These are phyloP conservation scores for Lagorchestes hirsutus DNA, from an alignment of 2,797 vertebrate genomes.

Conservation along the genomic window DNA sequence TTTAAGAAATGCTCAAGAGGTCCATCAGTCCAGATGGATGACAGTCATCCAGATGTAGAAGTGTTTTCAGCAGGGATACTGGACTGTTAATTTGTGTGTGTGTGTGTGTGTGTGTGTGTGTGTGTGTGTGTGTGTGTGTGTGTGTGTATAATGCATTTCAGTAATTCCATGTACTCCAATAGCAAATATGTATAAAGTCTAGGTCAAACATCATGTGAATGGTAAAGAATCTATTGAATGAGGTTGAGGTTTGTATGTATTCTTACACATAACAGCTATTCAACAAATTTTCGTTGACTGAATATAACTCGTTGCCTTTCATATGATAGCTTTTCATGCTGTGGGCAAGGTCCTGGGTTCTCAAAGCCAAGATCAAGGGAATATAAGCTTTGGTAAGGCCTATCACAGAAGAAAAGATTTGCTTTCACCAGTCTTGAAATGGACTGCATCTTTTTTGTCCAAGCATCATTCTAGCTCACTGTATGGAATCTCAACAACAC, in stretches of 20 bases:
- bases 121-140: not conserved
- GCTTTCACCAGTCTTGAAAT: not conserved
- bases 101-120: not conserved
- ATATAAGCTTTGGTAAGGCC: not conserved
- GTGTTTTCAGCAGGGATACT: not conserved
- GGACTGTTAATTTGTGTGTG: not conserved
- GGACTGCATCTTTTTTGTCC: not conserved
- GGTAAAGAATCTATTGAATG: not conserved
- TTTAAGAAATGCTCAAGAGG: conserved; percentile 11
- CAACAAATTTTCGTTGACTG: not conserved
- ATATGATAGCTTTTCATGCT: not conserved
- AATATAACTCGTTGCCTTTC: not conserved
- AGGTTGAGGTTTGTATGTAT: not conserved
- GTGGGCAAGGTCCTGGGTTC: not conserved
- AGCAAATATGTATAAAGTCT: not conserved
- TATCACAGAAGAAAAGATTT: not conserved
- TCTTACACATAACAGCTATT: not conserved
- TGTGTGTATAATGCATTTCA: not conserved
- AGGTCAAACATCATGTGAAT: not conserved
- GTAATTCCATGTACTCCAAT: not conserved
- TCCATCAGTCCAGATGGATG: not conserved
- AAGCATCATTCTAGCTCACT: not conserved
- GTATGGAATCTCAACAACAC: not conserved
- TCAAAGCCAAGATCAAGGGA: not conserved
- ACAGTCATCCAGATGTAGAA: not conserved